Evolutionary conservation across 2,797 vertebrate genomes (phyloP).

Genomic region (Alosa sapidissima): DNA sequence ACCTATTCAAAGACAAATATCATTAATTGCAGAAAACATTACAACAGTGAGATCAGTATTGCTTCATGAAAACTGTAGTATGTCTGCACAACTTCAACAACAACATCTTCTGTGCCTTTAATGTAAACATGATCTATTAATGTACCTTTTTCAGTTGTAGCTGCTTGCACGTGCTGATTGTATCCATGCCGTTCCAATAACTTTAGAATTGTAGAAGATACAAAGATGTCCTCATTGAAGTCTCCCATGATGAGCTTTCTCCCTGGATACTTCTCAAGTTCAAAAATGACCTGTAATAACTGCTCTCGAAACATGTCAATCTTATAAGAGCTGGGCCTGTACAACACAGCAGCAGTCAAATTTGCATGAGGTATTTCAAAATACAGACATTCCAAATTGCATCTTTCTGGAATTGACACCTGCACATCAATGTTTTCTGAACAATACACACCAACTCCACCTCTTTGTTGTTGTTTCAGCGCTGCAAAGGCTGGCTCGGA

Average conservation of each 20-base stretch:
- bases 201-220: background rate
- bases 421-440: background rate
- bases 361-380: background rate
- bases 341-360: slow-evolving; percentile 27
- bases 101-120: slow-evolving; percentile 12
- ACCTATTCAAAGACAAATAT: background rate
- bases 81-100: slow-evolving; percentile 26
- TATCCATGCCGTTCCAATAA: slow-evolving; percentile 30
- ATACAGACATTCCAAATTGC: slow-evolving; percentile 24
- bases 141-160: slow-evolving; percentile 32
- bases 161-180: background rate
- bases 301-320: slow-evolving; percentile 19
- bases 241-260: slow-evolving; percentile 26
- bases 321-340: slow-evolving; percentile 23
- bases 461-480: slow-evolving; percentile 25
- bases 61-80: slow-evolving; percentile 30
- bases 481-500: background rate
- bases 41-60: background rate
- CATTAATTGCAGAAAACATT: background rate
- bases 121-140: background rate
- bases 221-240: slow-evolving; percentile 26
- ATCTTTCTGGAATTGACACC: slow-evolving; percentile 3
- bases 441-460: slow-evolving; percentile 29
- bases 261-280: slow-evolving; percentile 18
- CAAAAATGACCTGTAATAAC: background rate